phyloP scores from a whole-genome alignment of 2,113 vertebrate genomes.

The Stigmatopora nigra region DNA sequence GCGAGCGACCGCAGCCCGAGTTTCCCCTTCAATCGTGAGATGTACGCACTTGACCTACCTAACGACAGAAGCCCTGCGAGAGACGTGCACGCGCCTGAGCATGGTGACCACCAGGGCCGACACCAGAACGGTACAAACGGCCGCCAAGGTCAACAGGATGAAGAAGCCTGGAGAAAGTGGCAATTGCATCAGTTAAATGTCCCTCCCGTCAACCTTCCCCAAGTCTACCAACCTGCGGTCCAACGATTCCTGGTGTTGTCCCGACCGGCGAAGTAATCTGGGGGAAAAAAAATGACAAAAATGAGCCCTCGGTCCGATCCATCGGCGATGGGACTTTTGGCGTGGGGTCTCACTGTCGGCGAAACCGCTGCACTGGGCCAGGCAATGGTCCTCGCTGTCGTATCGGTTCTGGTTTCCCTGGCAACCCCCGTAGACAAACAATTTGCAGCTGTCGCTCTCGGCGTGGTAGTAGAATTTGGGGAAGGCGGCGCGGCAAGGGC shows the following conservation, averaged over 20 bases:
- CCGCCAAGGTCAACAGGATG: conserved; percentile 54
- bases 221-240: conserved; percentile 61
- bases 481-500: conserved; percentile 55
- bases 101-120: conserved; percentile 46
- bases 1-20: neutral
- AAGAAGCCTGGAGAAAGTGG: conserved; percentile 51
- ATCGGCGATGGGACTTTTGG: too few species aligned
- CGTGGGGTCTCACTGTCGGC: conserved; percentile 8
- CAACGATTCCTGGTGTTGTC: conserved; percentile 21
- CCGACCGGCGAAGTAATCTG: conserved; percentile 8
- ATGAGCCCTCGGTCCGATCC: neutral
- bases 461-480: conserved; percentile 43
- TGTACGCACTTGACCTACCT: conserved; percentile 29
- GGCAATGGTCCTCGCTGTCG: conserved; percentile 40
- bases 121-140: conserved; percentile 55
- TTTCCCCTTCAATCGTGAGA: neutral
- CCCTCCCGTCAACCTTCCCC: neutral
- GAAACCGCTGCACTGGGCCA: conserved; percentile 46
- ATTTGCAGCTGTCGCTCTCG: conserved; percentile 29
- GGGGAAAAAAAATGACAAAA: neutral
- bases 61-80: neutral
- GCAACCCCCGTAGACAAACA: conserved; percentile 65
- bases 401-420: conserved; percentile 63
- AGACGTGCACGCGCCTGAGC: conserved; percentile 27
- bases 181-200: too few species aligned